Evolutionary conservation across 2,113 vertebrate genomes (phyloP).

Genomic region (Takifugu bimaculatus): DNA sequence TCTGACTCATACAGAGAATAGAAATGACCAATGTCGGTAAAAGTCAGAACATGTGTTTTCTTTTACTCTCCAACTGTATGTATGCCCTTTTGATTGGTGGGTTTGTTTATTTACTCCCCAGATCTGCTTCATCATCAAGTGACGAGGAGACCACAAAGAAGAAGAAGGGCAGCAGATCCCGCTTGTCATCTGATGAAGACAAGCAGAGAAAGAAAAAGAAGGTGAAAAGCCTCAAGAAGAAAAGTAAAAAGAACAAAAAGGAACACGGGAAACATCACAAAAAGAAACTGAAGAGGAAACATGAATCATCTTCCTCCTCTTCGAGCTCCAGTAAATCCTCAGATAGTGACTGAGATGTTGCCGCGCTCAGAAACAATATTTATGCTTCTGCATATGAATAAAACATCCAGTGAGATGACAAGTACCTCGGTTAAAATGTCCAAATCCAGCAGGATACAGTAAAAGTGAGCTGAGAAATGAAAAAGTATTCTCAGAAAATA

Average conservation of each 20-base stretch:
- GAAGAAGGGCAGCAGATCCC: slow-evolving; percentile 71
- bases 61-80: neutral
- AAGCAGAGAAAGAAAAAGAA: slow-evolving; percentile 84
- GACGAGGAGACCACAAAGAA: slow-evolving; percentile 45
- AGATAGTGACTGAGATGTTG: slow-evolving; percentile 74
- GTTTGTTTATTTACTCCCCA: slow-evolving; percentile 4
- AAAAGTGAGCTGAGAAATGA: neutral
- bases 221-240: slow-evolving; percentile 86
- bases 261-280: slow-evolving; percentile 78
- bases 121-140: slow-evolving; percentile 55
- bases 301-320: slow-evolving; percentile 75
- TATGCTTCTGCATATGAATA: slow-evolving; percentile 9
- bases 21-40: neutral
- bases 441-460: neutral
- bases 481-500: neutral
- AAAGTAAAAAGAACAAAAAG: slow-evolving; percentile 85
- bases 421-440: neutral
- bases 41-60: neutral
- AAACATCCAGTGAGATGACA: neutral
- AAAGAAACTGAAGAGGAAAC: slow-evolving; percentile 81
- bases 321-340: slow-evolving; percentile 78
- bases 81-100: neutral
- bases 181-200: slow-evolving; percentile 81
- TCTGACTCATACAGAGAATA: neutral
- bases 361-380: slow-evolving; percentile 14